These are phyloP conservation scores for Anas acuta DNA, from an alignment of 2,797 vertebrate species.

Conservation along the genomic window DNA sequence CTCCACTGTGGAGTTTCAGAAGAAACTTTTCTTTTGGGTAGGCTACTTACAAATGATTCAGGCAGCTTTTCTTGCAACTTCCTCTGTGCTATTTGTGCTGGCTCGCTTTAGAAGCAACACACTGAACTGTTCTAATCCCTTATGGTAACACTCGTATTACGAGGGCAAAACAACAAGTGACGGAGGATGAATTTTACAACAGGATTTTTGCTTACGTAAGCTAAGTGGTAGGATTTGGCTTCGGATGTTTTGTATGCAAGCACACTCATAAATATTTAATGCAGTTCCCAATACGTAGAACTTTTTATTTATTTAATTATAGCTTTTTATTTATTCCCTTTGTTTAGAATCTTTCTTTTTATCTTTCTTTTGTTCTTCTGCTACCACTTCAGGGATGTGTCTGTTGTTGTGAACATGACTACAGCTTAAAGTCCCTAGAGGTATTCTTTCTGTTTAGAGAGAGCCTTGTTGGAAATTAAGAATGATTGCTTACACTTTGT, in stretches of 20 bases:
- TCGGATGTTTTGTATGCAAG: not conserved
- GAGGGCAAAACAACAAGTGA: not conserved
- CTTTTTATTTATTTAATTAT: conserved; percentile 5
- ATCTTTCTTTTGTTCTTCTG: not conserved
- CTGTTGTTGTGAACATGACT: conserved; percentile 26
- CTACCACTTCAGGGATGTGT: conserved; percentile 1
- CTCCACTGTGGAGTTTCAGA: not conserved
- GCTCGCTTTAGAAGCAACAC: not conserved
- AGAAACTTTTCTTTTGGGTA: not conserved
- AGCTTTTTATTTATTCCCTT: conserved; percentile 35
- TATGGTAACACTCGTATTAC: not conserved
- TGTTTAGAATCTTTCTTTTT: conserved; percentile 24
- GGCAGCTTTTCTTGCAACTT: not conserved
- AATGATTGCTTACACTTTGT: conserved; percentile 19
- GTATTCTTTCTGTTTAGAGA: conserved; percentile 9
- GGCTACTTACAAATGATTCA: not conserved
- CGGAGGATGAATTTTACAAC: not conserved
- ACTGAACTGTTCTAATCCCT: not conserved
- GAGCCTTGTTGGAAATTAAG: conserved; percentile 38
- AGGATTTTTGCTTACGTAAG: not conserved
- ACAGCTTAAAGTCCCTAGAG: not conserved
- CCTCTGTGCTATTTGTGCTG: not conserved
- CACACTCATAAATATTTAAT: not conserved
- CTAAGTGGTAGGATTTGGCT: not conserved
- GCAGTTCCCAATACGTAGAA: not conserved